These are phyloP conservation scores for Troides helena DNA, from an alignment of 2,888 invertebrate genomes.

Conservation along the genomic window DNA sequence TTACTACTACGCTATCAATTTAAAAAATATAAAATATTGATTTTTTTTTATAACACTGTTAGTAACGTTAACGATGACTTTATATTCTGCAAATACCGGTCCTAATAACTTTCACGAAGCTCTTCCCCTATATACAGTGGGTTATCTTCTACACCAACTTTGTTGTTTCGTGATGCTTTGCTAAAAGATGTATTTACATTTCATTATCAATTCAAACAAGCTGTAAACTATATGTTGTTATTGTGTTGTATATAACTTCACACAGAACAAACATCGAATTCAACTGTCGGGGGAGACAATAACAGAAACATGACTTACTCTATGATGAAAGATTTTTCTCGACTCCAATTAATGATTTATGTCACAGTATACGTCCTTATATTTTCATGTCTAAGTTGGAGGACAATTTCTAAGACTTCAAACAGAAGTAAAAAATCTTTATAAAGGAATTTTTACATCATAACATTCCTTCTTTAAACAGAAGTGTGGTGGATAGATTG, in stretches of 20 bases:
- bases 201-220: conserved; percentile 25
- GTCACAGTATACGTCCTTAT: no score
- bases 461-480: no score
- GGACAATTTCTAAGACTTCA: no score
- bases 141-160: conserved; percentile 12
- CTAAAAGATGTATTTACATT: conserved; percentile 27
- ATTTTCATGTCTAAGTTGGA: no score
- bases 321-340: conserved; percentile 2
- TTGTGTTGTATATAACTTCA: conserved; percentile 18
- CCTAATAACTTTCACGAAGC: conserved; percentile 4
- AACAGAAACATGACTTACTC: background rate
- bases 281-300: background rate
- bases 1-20: no score
- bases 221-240: conserved; percentile 16
- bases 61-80: background rate
- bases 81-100: conserved; percentile 4
- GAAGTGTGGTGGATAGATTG: no score
- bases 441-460: no score
- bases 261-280: conserved; percentile 6
- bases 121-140: background rate
- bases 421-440: no score
- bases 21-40: no score
- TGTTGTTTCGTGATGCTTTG: conserved; percentile 20
- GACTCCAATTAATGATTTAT: conserved; percentile 1
- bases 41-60: background rate